A percentile compares a stretch with the other conserved stretches of the same genome.
phyloP scores from a whole-genome alignment of 2,888 invertebrate genomes.

The Calephelis perditalis region DNA sequence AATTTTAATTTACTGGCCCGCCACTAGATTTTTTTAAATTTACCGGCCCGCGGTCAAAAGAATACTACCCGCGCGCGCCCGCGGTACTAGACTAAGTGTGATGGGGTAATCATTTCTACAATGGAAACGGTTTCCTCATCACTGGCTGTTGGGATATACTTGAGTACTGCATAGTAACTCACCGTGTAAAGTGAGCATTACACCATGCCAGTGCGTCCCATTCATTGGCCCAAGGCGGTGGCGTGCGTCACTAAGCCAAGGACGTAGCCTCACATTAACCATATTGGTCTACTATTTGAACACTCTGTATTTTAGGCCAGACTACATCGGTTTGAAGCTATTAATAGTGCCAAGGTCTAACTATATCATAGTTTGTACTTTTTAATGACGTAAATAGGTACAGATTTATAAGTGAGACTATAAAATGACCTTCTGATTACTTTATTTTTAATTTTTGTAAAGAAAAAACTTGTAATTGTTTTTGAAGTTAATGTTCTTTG shows the following conservation, averaged over 20 bases:
- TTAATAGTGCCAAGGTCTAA: conserved; percentile 18
- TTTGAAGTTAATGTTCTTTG: too few relatives aligned
- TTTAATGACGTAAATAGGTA: conserved; percentile 7
- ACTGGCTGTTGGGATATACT: too few relatives aligned
- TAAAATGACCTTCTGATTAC: neutral
- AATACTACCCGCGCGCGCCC: too few relatives aligned
- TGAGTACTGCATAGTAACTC: too few relatives aligned
- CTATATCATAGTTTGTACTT: neutral
- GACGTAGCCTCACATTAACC: conserved; percentile 26
- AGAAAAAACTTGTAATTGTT: too few relatives aligned
- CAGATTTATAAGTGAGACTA: neutral
- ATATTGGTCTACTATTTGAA: conserved; percentile 45
- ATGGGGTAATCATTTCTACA: too few relatives aligned
- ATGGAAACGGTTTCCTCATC: too few relatives aligned
- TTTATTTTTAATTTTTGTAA: neutral
- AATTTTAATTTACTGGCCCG: too few relatives aligned
- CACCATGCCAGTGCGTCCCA: conserved; percentile 28
- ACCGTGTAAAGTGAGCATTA: neutral
- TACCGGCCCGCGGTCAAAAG: too few relatives aligned
- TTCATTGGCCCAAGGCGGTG: conserved; percentile 45
- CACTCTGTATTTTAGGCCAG: conserved; percentile 41
- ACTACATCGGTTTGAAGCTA: conserved; percentile 17
- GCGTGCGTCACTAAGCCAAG: conserved; percentile 32
- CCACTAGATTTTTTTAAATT: too few relatives aligned
- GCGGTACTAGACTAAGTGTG: too few relatives aligned